Conservation (phyloP, 2,888 invertebrate genomes). For the Eupithecia insigniata region DNA sequence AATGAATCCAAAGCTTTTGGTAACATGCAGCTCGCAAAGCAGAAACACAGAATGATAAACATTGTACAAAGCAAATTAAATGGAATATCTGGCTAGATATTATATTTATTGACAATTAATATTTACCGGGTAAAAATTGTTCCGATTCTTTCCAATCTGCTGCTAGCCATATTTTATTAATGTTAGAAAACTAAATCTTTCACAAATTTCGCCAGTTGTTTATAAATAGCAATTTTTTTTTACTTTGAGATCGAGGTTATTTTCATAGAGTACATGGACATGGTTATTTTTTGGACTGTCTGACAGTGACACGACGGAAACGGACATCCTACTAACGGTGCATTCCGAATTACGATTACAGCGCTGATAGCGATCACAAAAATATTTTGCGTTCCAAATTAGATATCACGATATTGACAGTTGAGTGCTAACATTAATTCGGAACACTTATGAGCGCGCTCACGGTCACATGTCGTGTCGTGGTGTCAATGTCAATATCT, state of each 20-base stretch:
- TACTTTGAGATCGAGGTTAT: too few species aligned
- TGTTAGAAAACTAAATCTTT: not conserved
- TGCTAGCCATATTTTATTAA: slow-evolving; percentile 84
- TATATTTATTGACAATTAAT: not conserved
- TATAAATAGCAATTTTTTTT: not conserved
- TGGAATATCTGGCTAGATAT: not conserved
- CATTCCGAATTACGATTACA: too few species aligned
- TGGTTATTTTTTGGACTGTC: not conserved
- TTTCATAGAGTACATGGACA: too few species aligned
- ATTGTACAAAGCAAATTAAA: not conserved
- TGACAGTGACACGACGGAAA: too few species aligned
- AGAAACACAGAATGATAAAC: not conserved
- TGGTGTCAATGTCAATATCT: too few species aligned
- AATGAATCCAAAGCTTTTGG: not conserved
- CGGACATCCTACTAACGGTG: too few species aligned
- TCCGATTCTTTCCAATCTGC: slow-evolving; percentile 89
- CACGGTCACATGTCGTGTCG: too few species aligned
- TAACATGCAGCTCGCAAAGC: not conserved
- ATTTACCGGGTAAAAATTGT: slow-evolving; percentile 88
- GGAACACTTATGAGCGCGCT: too few species aligned
- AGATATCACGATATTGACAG: too few species aligned
- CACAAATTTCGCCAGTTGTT: not conserved
- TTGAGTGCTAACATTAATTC: too few species aligned
- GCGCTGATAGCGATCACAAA: too few species aligned
- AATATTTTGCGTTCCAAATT: too few species aligned